phyloP scores from a whole-genome alignment of 2,888 invertebrate species.

The Chironomus riparius region DNA sequence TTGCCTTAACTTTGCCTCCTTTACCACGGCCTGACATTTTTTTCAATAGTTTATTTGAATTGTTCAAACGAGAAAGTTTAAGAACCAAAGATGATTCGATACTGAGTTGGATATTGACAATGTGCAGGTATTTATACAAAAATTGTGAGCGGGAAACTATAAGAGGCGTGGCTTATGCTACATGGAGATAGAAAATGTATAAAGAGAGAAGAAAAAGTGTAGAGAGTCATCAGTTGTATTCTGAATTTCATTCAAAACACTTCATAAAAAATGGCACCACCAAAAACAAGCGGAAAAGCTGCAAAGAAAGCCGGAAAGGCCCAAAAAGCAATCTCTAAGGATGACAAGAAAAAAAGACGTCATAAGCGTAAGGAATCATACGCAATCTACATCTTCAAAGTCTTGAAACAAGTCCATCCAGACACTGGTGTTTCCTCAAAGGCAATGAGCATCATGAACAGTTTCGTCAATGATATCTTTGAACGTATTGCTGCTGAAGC shows the following conservation, averaged over 20 bases:
- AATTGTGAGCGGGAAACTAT: background rate
- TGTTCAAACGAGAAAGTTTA: background rate
- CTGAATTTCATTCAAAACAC: background rate
- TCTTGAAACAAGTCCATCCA: too few species aligned
- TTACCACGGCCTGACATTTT: conserved; percentile 3
- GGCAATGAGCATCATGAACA: too few species aligned
- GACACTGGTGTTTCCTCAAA: too few species aligned
- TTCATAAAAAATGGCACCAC: conserved; percentile 32
- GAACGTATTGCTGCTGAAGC: too few species aligned
- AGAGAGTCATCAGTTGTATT: background rate
- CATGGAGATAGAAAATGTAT: background rate
- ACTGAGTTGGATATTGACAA: background rate
- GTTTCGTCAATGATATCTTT: too few species aligned
- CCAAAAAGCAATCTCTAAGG: conserved; percentile 49
- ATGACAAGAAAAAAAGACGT: conserved; percentile 32
- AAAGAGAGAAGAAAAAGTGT: background rate
- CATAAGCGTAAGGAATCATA: background rate
- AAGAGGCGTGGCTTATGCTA: background rate
- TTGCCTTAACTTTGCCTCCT: background rate
- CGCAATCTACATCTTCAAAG: background rate
- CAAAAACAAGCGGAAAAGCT: conserved; percentile 41
- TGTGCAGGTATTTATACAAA: background rate
- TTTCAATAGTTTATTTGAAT: background rate
- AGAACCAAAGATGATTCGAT: background rate
- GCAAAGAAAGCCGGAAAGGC: conserved; percentile 49